These are phyloP conservation scores for Temnothorax nylanderi DNA, from an alignment of 1,140 invertebrate species.

Conservation along the genomic window DNA sequence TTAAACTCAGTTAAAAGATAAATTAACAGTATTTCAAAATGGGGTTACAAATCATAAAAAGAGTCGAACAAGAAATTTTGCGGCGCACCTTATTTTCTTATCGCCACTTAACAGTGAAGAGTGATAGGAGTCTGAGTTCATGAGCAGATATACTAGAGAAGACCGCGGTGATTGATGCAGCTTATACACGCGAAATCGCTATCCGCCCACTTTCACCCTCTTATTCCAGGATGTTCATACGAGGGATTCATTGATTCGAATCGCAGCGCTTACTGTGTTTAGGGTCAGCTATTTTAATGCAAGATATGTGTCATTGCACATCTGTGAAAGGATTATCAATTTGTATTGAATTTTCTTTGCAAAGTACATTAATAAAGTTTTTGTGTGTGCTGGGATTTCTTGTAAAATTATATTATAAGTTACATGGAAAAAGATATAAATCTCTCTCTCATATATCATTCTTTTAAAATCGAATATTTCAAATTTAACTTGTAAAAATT, in stretches of 20 bases:
- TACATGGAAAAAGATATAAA: not conserved
- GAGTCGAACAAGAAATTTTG: constrained; percentile 78
- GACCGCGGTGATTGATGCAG: constrained; percentile 81
- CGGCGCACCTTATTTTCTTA: constrained; percentile 79
- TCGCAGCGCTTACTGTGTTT: constrained; percentile 45
- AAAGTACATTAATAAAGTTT: not conserved
- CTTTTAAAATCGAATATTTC: not conserved
- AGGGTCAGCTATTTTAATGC: constrained; percentile 36
- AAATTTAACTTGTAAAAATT: not conserved
- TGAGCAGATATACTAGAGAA: constrained; percentile 77
- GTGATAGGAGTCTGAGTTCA: constrained; percentile 79
- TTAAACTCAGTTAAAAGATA: not conserved
- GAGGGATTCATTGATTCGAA: constrained; percentile 65
- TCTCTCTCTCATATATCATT: no score
- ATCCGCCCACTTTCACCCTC: constrained; percentile 58
- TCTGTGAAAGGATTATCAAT: not conserved
- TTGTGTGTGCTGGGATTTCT: not conserved
- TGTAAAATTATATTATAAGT: not conserved
- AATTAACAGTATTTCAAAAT: constrained; percentile 2
- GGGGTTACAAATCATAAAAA: not conserved
- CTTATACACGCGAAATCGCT: constrained; percentile 79
- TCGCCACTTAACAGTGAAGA: constrained; percentile 81
- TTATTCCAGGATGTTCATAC: constrained; percentile 77
- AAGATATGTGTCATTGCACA: not conserved
- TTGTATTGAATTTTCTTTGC: not conserved